Conservation (phyloP, 2,888 invertebrate species). For the Mantis religiosa region DNA sequence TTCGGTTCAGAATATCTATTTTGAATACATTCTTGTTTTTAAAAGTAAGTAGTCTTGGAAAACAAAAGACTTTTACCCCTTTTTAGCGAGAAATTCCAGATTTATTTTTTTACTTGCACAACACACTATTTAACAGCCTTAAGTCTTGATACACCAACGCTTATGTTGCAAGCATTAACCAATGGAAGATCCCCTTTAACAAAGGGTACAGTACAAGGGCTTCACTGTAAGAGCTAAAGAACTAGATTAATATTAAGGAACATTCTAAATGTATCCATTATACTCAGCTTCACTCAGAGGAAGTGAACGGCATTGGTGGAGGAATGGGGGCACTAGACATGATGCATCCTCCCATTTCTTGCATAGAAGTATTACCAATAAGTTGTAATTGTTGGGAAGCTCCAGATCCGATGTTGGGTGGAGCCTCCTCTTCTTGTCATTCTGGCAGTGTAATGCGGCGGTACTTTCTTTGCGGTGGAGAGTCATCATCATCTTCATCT, state of each 20-base stretch:
- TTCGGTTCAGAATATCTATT: not conserved
- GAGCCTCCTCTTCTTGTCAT: not conserved
- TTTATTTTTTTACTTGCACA: not conserved
- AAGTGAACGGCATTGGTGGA: not conserved
- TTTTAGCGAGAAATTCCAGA: not conserved
- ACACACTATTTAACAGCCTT: not conserved
- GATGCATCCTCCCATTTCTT: not conserved
- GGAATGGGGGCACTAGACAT: not conserved
- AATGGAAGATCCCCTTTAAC: not conserved
- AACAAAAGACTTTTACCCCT: not conserved
- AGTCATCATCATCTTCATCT: conserved; percentile 26
- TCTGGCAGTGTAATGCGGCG: conserved; percentile 24
- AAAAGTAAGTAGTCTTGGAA: not conserved
- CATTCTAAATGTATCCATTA: not conserved
- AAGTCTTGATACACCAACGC: not conserved
- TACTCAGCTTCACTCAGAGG: not conserved
- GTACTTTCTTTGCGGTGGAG: conserved; percentile 23
- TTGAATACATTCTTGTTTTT: not conserved
- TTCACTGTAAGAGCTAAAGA: not conserved
- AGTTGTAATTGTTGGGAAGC: not conserved
- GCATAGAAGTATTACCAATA: not conserved
- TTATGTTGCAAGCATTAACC: not conserved
- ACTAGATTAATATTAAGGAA: not conserved
- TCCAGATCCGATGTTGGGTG: not conserved
- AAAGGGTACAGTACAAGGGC: not conserved